phyloP scores from a whole-genome alignment of 2,113 vertebrate genomes.

The Planiliza haematocheilus region DNA sequence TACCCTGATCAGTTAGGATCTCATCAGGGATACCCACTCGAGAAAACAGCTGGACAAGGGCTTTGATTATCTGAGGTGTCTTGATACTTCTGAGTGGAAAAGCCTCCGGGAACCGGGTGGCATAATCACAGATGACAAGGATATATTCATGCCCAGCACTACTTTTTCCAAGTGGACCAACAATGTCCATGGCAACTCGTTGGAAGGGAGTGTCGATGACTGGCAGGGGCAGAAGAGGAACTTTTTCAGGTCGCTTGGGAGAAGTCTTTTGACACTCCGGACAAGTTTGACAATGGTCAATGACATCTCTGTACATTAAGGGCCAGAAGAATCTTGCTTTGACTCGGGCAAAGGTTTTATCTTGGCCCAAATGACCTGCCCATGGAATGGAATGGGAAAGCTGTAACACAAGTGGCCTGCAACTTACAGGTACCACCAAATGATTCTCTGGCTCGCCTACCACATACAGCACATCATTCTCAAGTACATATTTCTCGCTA shows the following conservation, averaged over 20 bases:
- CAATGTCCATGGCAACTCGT: background rate
- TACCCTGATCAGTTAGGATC: background rate
- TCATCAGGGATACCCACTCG: background rate
- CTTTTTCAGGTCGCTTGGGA: background rate
- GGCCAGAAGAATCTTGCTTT: background rate
- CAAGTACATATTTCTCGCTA: no score
- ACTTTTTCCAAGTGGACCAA: background rate
- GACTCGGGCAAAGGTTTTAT: background rate
- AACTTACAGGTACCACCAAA: no score
- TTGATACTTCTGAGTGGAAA: background rate
- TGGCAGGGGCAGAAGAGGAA: background rate
- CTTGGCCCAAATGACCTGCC: no score
- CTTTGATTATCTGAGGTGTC: fast-evolving
- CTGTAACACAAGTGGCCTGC: no score
- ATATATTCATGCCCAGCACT: background rate
- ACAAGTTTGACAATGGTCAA: background rate
- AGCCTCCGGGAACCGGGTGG: background rate
- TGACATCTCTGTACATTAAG: background rate
- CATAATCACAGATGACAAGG: constrained; percentile 8
- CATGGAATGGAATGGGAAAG: no score
- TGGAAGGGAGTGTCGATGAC: background rate
- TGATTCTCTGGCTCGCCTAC: no score
- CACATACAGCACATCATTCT: no score
- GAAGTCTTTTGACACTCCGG: background rate
- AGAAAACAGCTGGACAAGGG: background rate